Evolutionary conservation across 2,797 vertebrate species (phyloP).

Genomic region (Prionace glauca): DNA sequence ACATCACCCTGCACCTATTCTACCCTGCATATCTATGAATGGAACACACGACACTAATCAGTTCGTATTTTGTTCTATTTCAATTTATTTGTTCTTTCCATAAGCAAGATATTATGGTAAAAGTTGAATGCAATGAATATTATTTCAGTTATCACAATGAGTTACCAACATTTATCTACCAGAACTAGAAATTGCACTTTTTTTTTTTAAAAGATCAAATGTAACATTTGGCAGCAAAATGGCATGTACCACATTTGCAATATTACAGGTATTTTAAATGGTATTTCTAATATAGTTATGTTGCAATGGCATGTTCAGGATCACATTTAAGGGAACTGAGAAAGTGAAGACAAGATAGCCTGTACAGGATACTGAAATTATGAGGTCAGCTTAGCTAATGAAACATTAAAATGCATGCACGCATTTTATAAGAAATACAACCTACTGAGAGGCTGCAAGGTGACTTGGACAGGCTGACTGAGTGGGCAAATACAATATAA

Average conservation of each 20-base stretch:
- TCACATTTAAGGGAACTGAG: neutral
- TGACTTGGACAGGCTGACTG: too few relatives aligned
- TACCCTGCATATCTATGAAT: too few relatives aligned
- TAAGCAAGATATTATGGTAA: neutral
- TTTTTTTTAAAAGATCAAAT: neutral
- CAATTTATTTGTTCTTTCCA: neutral
- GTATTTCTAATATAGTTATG: neutral
- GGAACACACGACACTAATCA: neutral
- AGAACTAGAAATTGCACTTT: neutral
- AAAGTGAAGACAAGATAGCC: neutral
- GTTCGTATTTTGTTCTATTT: neutral
- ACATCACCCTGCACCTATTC: too few relatives aligned
- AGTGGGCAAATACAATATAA: too few relatives aligned
- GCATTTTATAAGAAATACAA: neutral
- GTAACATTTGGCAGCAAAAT: neutral
- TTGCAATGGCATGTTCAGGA: neutral
- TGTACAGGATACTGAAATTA: neutral
- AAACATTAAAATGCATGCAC: neutral
- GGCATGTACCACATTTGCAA: neutral
- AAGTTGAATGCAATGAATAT: neutral
- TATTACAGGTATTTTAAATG: neutral
- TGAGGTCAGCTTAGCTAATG: neutral
- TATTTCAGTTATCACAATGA: neutral
- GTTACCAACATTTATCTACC: neutral
- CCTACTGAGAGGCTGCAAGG: too few relatives aligned